These are phyloP conservation scores for Platypus cylindrus DNA, from an alignment of 2,888 invertebrate genomes.

Conservation along the genomic window DNA sequence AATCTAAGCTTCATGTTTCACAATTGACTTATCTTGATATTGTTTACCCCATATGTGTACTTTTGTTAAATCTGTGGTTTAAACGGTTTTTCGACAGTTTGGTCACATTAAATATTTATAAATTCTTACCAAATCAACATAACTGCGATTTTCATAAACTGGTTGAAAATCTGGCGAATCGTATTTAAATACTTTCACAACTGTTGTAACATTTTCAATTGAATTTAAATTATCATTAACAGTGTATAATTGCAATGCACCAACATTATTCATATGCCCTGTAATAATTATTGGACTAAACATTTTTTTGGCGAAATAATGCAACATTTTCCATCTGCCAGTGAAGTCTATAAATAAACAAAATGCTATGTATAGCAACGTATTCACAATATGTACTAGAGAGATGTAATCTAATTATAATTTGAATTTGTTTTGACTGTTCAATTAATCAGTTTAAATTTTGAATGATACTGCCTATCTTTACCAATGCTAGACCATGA, in stretches of 20 bases:
- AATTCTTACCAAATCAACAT: constrained; percentile 5
- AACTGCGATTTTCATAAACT: constrained; percentile 4
- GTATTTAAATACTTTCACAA: constrained; percentile 40
- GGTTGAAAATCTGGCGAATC: constrained; percentile 10
- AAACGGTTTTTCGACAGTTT: no score
- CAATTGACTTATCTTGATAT: no score
- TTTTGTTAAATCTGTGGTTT: no score
- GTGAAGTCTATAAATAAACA: no score
- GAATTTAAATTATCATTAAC: constrained; percentile 44
- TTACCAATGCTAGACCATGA: constrained; percentile 89
- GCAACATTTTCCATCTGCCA: constrained; percentile 43
- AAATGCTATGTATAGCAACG: no score
- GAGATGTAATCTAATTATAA: no score
- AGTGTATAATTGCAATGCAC: constrained; percentile 46
- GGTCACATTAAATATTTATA: background rate
- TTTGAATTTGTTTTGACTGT: no score
- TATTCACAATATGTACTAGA: no score
- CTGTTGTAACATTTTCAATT: constrained; percentile 35
- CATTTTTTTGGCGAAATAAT: constrained; percentile 78
- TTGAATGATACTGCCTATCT: no score
- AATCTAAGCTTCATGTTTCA: no score
- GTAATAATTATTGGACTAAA: constrained; percentile 66
- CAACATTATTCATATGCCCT: constrained; percentile 36
- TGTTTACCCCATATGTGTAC: no score
- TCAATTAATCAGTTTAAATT: no score